These are phyloP conservation scores for Anisognathus igniventris DNA, from an alignment of 2,797 vertebrate species.

Conservation along the genomic window DNA sequence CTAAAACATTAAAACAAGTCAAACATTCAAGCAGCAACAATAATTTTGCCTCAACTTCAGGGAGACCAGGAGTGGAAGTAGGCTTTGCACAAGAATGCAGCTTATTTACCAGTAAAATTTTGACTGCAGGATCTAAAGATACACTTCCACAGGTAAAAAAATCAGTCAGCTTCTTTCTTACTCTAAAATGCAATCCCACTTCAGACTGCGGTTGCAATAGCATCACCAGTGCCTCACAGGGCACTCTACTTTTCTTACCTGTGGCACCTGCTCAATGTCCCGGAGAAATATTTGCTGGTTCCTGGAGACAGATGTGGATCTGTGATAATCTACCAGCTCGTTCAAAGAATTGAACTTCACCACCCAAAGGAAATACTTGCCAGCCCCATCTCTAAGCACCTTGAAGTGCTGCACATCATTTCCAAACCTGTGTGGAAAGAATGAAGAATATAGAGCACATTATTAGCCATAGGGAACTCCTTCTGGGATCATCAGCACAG, in stretches of 20 bases:
- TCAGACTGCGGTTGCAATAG: neutral
- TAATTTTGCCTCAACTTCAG: neutral
- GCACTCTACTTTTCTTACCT: conserved; percentile 77
- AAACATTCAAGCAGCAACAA: neutral
- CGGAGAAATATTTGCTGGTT: conserved; percentile 99
- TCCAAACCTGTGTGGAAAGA: conserved; percentile 83
- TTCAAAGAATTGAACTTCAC: conserved; percentile 99
- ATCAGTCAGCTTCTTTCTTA: neutral
- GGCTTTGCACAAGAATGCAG: neutral
- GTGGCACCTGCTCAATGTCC: conserved; percentile 96
- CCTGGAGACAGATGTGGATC: conserved; percentile 96
- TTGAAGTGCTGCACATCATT: conserved; percentile 99
- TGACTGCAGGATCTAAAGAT: neutral
- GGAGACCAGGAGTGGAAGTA: neutral
- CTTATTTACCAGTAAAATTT: neutral
- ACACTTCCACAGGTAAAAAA: neutral
- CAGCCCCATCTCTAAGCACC: conserved; percentile 95
- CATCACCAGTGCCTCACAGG: neutral
- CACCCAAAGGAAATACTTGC: conserved; percentile 99
- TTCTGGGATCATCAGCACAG: neutral
- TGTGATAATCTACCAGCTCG: conserved; percentile 98
- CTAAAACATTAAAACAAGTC: neutral
- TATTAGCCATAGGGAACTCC: neutral
- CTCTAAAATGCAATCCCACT: neutral
- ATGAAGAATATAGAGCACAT: neutral